A percentile compares a stretch with the other conserved stretches of the same genome.
phyloP scores from a whole-genome alignment of 1,140 invertebrate species.

The Chrysomallon squamiferum region DNA sequence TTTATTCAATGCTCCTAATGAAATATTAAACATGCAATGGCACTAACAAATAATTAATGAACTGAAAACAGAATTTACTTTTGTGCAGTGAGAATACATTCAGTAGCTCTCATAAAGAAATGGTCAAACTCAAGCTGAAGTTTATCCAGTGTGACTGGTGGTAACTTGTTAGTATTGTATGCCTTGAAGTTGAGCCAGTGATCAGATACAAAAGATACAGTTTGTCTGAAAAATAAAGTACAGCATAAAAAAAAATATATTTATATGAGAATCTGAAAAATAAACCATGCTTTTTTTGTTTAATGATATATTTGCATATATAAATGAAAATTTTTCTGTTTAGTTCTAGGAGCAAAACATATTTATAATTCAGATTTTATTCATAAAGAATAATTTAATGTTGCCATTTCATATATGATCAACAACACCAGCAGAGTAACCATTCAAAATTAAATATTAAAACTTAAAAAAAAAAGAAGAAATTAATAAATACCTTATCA shows the following conservation, averaged over 20 bases:
- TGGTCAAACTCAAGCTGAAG: slow-evolving; percentile 79
- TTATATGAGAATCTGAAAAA: neutral
- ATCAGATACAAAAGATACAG: slow-evolving; percentile 78
- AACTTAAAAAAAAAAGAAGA: neutral
- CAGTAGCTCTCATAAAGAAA: slow-evolving; percentile 74
- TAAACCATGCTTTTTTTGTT: neutral
- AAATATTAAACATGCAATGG: too few relatives aligned
- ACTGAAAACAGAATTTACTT: too few relatives aligned
- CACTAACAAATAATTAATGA: too few relatives aligned
- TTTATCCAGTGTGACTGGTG: slow-evolving; percentile 67
- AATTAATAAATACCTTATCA: slow-evolving; percentile 60
- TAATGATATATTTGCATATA: neutral
- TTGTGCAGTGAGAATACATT: slow-evolving; percentile 75
- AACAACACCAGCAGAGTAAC: too few relatives aligned
- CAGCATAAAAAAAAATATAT: neutral
- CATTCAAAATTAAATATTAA: too few relatives aligned
- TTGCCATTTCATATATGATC: too few relatives aligned
- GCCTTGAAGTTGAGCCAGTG: slow-evolving; percentile 71
- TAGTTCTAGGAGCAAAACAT: too few relatives aligned
- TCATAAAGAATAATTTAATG: too few relatives aligned
- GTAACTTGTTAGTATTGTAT: slow-evolving; percentile 42
- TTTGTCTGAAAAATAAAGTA: slow-evolving; percentile 63
- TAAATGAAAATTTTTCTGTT: too few relatives aligned
- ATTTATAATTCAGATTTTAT: too few relatives aligned
- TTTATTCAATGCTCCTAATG: too few relatives aligned